Conservation (phyloP, 92 coral and sea anemone species). For the Epizoanthus scotinus region DNA sequence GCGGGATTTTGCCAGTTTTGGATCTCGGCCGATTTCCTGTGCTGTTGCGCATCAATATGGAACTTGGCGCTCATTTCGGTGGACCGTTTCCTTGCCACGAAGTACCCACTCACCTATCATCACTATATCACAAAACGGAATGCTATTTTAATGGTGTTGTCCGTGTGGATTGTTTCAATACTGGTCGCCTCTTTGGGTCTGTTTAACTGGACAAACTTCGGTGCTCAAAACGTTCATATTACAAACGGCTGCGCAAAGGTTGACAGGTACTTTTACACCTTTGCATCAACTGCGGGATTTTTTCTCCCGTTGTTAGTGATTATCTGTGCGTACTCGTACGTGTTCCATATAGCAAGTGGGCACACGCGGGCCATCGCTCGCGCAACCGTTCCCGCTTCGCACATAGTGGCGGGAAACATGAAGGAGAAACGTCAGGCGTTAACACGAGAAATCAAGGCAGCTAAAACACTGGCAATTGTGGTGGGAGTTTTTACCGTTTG, state of each 20-base stretch:
- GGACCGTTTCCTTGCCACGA: constrained; percentile 81
- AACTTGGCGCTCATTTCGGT: constrained; percentile 75
- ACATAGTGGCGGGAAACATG: constrained; percentile 3
- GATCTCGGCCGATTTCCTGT: constrained; percentile 72
- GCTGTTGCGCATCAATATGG: constrained; percentile 80
- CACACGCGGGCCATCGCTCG: constrained; percentile 84
- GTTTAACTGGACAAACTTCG: constrained; percentile 78
- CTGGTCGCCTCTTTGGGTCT: constrained; percentile 73
- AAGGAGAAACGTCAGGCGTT: constrained; percentile 52
- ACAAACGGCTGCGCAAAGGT: constrained; percentile 75
- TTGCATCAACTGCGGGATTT: constrained; percentile 76
- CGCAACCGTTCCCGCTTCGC: constrained; percentile 52
- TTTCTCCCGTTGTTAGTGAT: constrained; percentile 77
- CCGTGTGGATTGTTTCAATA: constrained; percentile 79
- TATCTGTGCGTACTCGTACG: constrained; percentile 75
- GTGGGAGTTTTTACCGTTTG: constrained; percentile 83
- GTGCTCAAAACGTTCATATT: constrained; percentile 42
- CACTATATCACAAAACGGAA: constrained; percentile 61
- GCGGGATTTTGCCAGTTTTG: constrained; percentile 62
- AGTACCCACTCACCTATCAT: constrained; percentile 78
- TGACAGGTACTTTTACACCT: constrained; percentile 80
- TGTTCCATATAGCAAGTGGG: constrained; percentile 79
- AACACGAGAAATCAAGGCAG: constrained; percentile 80
- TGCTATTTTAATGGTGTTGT: constrained; percentile 58
- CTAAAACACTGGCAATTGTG: constrained; percentile 78